These are phyloP conservation scores for Drosophila testacea DNA, from an alignment of 2,888 invertebrate species.

Conservation along the genomic window DNA sequence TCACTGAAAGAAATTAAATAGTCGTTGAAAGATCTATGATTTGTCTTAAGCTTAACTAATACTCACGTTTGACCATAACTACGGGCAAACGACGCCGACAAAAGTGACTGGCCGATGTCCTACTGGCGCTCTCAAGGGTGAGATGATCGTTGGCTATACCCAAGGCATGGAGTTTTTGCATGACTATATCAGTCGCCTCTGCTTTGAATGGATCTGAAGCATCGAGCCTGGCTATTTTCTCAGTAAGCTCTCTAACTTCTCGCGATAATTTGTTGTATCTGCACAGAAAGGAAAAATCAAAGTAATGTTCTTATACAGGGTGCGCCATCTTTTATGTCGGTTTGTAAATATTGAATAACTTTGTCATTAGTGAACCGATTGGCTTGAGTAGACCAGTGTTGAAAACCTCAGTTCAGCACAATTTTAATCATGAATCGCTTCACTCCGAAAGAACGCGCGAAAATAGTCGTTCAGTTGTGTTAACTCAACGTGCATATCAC, in stretches of 20 bases:
- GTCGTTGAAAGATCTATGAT: not conserved
- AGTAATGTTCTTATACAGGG: not conserved
- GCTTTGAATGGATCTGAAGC: constrained; percentile 92
- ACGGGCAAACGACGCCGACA: constrained; percentile 97
- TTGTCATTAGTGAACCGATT: too few relatives aligned
- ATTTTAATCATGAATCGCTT: too few relatives aligned
- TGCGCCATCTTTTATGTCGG: too few relatives aligned
- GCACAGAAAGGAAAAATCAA: constrained; percentile 46
- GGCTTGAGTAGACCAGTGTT: too few relatives aligned
- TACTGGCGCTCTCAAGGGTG: constrained; percentile 92
- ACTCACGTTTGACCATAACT: constrained; percentile 94
- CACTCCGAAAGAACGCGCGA: too few relatives aligned
- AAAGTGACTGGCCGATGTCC: constrained; percentile 95
- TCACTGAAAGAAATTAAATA: constrained; percentile 86
- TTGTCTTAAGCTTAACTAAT: too few relatives aligned
- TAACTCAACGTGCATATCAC: too few relatives aligned
- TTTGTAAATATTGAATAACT: too few relatives aligned
- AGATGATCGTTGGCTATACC: constrained; percentile 95
- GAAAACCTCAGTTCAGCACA: too few relatives aligned
- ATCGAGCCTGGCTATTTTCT: constrained; percentile 95
- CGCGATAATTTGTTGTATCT: constrained; percentile 97
- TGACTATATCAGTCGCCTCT: constrained; percentile 91
- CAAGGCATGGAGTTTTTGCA: constrained; percentile 96
- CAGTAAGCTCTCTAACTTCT: constrained; percentile 93
- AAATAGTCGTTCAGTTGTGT: too few relatives aligned